These are phyloP conservation scores for Tridacna crocea DNA, from an alignment of 2,888 invertebrate genomes.

Conservation along the genomic window DNA sequence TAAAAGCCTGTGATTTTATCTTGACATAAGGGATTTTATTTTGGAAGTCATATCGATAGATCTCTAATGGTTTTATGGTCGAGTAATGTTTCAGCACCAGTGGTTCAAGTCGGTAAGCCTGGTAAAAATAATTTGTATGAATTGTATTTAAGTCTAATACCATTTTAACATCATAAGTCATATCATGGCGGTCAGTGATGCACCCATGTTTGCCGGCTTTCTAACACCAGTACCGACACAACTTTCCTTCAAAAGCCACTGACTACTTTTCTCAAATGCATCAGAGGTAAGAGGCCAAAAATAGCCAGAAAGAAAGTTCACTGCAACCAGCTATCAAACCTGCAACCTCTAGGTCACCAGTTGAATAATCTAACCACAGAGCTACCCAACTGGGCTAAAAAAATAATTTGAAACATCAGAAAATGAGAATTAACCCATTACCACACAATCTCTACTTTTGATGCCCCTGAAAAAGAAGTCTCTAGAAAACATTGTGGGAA, in stretches of 20 bases:
- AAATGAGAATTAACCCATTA: too few species aligned
- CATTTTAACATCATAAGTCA: not conserved
- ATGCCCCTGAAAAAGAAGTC: not conserved
- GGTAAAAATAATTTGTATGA: conserved; percentile 31
- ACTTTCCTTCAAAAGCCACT: too few species aligned
- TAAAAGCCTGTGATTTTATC: conserved; percentile 77
- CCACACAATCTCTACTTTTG: too few species aligned
- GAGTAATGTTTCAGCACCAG: conserved; percentile 87
- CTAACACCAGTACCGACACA: too few species aligned
- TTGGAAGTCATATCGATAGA: conserved; percentile 86
- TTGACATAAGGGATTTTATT: conserved; percentile 84
- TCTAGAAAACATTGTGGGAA: not conserved
- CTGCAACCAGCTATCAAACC: too few species aligned
- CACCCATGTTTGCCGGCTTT: too few species aligned
- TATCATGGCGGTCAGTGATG: too few species aligned
- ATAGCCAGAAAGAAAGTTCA: not conserved
- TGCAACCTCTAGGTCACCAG: too few species aligned
- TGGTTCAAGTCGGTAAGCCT: conserved; percentile 87
- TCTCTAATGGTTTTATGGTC: conserved; percentile 87
- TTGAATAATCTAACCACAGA: too few species aligned
- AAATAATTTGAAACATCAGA: too few species aligned
- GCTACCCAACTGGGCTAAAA: too few species aligned
- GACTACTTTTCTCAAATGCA: not conserved
- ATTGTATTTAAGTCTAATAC: not conserved
- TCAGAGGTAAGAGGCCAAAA: not conserved